These are phyloP conservation scores for Chromobotia macracanthus DNA, from an alignment of 2,797 vertebrate genomes.

Conservation along the genomic window DNA sequence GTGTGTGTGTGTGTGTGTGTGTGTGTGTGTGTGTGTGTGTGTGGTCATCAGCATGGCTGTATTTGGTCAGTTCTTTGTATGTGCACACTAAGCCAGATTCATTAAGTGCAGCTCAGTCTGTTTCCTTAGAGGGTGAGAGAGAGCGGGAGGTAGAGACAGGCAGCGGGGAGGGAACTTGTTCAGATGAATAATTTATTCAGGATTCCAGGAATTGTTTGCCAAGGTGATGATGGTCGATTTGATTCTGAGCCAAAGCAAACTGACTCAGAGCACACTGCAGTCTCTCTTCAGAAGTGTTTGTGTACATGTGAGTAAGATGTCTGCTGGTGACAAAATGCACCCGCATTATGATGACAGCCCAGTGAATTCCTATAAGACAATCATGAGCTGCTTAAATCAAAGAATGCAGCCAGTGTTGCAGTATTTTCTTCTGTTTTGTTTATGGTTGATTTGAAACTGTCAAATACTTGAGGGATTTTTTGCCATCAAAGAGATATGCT, in stretches of 20 bases:
- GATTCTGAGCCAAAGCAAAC: slow-evolving; percentile 82
- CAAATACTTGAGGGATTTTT: background rate
- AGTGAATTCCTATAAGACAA: slow-evolving; percentile 5
- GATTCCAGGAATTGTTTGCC: slow-evolving; percentile 85
- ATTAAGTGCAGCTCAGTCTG: slow-evolving; percentile 64
- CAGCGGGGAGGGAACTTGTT: slow-evolving; percentile 68
- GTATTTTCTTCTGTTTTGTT: background rate
- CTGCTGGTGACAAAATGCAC: slow-evolving; percentile 53
- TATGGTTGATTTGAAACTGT: background rate
- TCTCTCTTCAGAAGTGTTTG: slow-evolving; percentile 57
- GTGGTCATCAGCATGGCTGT: slow-evolving; percentile 29
- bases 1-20: slow-evolving; percentile 30
- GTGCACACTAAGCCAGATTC: slow-evolving; percentile 60
- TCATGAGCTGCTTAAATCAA: background rate
- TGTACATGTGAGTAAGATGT: slow-evolving; percentile 59
- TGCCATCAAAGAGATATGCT: background rate
- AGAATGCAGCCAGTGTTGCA: background rate
- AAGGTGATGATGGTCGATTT: slow-evolving; percentile 83
- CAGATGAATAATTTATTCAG: slow-evolving; percentile 84
- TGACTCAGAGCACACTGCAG: slow-evolving; percentile 63
- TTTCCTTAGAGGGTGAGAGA: slow-evolving; percentile 61
- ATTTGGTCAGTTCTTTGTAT: slow-evolving; percentile 34
- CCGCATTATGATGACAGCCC: slow-evolving; percentile 36
- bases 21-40: slow-evolving; percentile 30
- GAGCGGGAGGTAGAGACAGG: slow-evolving; percentile 44